Evolutionary conservation across 2,797 vertebrate species (phyloP).

Genomic region (Phrynocephalus vlangalii): DNA sequence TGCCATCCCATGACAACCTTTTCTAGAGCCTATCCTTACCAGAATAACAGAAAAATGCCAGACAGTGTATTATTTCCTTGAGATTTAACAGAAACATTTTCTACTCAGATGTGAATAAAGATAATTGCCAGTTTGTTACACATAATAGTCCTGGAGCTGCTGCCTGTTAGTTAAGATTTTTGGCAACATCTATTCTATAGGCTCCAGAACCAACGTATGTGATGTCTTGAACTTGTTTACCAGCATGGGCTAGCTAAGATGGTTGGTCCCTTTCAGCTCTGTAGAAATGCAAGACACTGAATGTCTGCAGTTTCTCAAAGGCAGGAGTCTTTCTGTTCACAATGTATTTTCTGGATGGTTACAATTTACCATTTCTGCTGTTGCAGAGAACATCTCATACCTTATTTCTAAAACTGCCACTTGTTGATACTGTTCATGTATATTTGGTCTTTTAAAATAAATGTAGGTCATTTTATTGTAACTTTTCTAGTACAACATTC

Average conservation of each 20-base stretch:
- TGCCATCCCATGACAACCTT: not conserved
- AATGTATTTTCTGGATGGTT: slow-evolving; percentile 66
- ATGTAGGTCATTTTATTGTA: not conserved
- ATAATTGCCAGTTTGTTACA: not conserved
- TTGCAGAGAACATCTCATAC: slow-evolving; percentile 46
- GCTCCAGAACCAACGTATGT: not conserved
- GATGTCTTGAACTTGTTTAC: slow-evolving; percentile 63
- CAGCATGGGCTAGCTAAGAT: slow-evolving; percentile 58
- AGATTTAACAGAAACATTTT: not conserved
- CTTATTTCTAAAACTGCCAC: slow-evolving; percentile 30
- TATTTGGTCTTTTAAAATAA: not conserved
- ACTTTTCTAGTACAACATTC: slow-evolving; percentile 28
- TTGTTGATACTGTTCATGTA: slow-evolving; percentile 50
- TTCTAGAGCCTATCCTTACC: not conserved
- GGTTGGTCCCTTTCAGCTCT: slow-evolving; percentile 39
- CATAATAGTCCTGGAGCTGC: not conserved
- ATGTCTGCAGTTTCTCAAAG: slow-evolving; percentile 64
- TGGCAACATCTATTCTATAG: not conserved
- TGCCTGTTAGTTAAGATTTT: slow-evolving; percentile 33
- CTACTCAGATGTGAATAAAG: not conserved
- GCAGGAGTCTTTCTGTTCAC: slow-evolving; percentile 56
- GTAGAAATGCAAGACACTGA: slow-evolving; percentile 28
- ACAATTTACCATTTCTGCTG: slow-evolving; percentile 52
- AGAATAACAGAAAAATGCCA: not conserved
- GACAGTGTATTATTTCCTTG: not conserved